phyloP scores from a whole-genome alignment of 2,888 invertebrate species.

The Orthosia gracilis region DNA sequence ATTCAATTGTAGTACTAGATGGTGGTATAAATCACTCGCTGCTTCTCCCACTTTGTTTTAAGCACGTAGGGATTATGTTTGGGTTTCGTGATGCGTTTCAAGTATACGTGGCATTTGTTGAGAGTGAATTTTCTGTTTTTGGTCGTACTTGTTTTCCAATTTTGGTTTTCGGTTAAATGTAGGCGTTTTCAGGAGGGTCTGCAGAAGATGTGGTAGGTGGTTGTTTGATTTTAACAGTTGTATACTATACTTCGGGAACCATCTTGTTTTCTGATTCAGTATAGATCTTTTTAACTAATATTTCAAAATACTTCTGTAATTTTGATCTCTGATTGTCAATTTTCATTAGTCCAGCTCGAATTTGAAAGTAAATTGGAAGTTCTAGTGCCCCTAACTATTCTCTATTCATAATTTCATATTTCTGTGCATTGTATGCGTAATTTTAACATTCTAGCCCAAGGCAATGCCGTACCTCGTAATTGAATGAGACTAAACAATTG shows the following conservation, averaged over 20 bases:
- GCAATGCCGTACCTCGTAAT: constrained; percentile 50
- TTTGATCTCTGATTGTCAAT: neutral
- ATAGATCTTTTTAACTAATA: no score
- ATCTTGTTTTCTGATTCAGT: neutral
- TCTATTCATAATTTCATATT: constrained; percentile 29
- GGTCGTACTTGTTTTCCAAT: constrained; percentile 5
- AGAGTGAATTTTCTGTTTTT: constrained; percentile 34
- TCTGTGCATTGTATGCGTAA: neutral
- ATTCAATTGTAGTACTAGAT: constrained; percentile 83
- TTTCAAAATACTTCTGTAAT: no score
- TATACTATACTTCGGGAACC: neutral
- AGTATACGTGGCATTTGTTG: constrained; percentile 51
- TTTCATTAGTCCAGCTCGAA: neutral
- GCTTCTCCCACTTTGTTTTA: constrained; percentile 66
- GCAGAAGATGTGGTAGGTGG: neutral
- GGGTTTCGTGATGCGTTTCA: constrained; percentile 55
- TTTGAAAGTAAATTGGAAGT: neutral
- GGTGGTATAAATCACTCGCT: constrained; percentile 81
- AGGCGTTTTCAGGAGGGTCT: neutral
- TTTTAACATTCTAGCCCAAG: constrained; percentile 19
- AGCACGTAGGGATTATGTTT: constrained; percentile 75
- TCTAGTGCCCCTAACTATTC: neutral
- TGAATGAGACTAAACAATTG: constrained; percentile 65
- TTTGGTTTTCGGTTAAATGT: constrained; percentile 4
- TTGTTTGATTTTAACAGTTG: neutral